Percentiles rank a stretch among this genome's conserved stretches.
These are phyloP conservation scores for Drosophila emarginata DNA, from an alignment of 2,888 invertebrate genomes.

Conservation along the genomic window DNA sequence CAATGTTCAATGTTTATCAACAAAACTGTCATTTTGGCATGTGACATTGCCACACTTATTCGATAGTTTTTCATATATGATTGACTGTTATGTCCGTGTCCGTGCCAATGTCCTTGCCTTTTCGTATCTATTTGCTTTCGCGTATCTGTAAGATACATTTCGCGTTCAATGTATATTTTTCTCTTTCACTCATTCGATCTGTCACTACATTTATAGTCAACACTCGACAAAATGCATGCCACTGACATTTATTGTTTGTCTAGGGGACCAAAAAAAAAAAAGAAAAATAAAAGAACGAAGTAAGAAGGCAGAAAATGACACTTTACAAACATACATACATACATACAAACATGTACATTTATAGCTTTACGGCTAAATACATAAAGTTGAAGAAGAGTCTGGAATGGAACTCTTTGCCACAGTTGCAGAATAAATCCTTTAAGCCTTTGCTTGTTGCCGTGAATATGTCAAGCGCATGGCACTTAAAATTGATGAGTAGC, in stretches of 20 bases:
- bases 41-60: neutral
- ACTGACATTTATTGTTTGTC: conserved; percentile 17
- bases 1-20: neutral
- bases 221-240: conserved; percentile 15
- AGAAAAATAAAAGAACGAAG: neutral
- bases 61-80: neutral
- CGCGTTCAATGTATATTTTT: conserved; percentile 4
- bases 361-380: conserved; percentile 43
- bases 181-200: conserved; percentile 5
- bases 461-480: conserved; percentile 65
- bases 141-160: conserved; percentile 58
- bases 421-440: conserved; percentile 39
- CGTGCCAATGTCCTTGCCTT: conserved; percentile 8
- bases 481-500: conserved; percentile 76
- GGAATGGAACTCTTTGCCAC: conserved; percentile 7
- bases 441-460: conserved; percentile 23
- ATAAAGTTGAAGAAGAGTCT: conserved; percentile 9
- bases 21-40: neutral
- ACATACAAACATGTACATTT: conserved; percentile 32
- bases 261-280: neutral
- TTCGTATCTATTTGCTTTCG: conserved; percentile 46
- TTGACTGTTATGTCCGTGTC: neutral
- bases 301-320: conserved; percentile 41
- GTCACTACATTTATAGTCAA: conserved; percentile 10
- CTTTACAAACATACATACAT: conserved; percentile 26